A percentile compares a stretch with the other conserved stretches of the same genome.
These are phyloP conservation scores for Whitmania pigra DNA, from an alignment of 1,140 invertebrate genomes.

Conservation along the genomic window DNA sequence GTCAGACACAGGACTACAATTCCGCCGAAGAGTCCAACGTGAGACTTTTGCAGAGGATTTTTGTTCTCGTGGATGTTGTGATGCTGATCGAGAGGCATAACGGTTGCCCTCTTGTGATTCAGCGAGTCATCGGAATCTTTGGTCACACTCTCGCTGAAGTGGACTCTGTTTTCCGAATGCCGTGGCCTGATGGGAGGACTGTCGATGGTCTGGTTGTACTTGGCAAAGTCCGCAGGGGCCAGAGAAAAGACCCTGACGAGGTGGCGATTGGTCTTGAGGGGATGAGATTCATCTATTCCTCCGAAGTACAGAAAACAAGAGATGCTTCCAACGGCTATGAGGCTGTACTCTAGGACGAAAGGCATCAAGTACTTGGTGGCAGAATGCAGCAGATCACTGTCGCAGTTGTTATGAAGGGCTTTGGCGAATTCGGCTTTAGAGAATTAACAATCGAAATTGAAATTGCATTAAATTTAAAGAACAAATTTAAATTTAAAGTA, in stretches of 20 bases:
- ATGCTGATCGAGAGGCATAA: background rate
- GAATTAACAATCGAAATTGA: background rate
- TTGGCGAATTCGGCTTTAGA: background rate
- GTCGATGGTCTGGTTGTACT: background rate
- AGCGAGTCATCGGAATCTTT: background rate
- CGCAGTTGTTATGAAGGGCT: background rate
- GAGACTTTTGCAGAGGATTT: conserved; percentile 10
- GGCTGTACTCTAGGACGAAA: conserved; percentile 23
- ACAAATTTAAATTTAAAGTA: no score
- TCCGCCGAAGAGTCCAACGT: conserved; percentile 14
- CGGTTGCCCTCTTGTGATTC: background rate
- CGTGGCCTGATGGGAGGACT: background rate
- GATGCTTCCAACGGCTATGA: conserved; percentile 18
- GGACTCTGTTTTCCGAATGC: background rate
- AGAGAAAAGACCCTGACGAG: conserved; percentile 15
- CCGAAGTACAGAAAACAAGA: conserved; percentile 13
- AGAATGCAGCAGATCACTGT: conserved; percentile 11
- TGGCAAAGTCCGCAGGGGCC: conserved; percentile 6
- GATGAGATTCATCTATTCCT: background rate
- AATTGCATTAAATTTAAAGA: background rate
- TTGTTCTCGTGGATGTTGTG: no score
- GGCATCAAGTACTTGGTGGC: conserved; percentile 21
- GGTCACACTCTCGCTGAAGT: background rate
- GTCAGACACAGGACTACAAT: conserved; percentile 1
- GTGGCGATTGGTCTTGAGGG: background rate